These are phyloP conservation scores for Austrofundulus limnaeus DNA, from an alignment of 2,113 vertebrate species.

Conservation along the genomic window DNA sequence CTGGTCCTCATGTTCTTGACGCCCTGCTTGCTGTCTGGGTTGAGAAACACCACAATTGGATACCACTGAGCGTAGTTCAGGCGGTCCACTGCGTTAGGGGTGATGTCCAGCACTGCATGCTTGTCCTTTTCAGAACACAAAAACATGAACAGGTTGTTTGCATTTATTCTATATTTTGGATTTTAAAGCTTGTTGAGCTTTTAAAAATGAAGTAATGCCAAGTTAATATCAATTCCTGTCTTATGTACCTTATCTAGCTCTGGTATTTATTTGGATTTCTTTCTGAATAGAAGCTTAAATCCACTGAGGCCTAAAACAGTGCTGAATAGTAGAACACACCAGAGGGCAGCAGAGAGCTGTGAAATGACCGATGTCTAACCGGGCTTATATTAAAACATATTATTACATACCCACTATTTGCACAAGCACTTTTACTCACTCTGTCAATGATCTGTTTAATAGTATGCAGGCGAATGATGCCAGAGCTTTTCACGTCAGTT, in stretches of 20 bases:
- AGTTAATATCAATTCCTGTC: too few relatives aligned
- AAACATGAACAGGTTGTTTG: too few relatives aligned
- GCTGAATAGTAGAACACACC: constrained; percentile 21
- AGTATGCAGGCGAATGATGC: constrained; percentile 97
- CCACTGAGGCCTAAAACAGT: not conserved
- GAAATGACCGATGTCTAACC: not conserved
- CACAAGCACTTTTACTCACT: constrained; percentile 77
- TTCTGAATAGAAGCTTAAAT: too few relatives aligned
- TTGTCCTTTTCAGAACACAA: constrained; percentile 84
- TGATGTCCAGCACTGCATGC: constrained; percentile 96
- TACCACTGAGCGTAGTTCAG: constrained; percentile 99
- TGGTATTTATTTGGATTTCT: too few relatives aligned
- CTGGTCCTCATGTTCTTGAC: constrained; percentile 97
- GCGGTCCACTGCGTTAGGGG: constrained; percentile 97
- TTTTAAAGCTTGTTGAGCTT: not conserved
- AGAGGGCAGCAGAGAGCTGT: constrained; percentile 67
- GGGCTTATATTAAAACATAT: constrained; percentile 31
- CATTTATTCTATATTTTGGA: not conserved
- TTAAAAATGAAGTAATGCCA: not conserved
- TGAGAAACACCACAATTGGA: constrained; percentile 97
- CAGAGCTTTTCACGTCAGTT: constrained; percentile 93
- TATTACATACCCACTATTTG: not conserved
- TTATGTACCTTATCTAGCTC: too few relatives aligned
- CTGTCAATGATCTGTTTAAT: constrained; percentile 98
- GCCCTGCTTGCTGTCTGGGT: constrained; percentile 96